These are phyloP conservation scores for Ammodytes dubius DNA, from an alignment of 2,113 vertebrate genomes.

Conservation along the genomic window DNA sequence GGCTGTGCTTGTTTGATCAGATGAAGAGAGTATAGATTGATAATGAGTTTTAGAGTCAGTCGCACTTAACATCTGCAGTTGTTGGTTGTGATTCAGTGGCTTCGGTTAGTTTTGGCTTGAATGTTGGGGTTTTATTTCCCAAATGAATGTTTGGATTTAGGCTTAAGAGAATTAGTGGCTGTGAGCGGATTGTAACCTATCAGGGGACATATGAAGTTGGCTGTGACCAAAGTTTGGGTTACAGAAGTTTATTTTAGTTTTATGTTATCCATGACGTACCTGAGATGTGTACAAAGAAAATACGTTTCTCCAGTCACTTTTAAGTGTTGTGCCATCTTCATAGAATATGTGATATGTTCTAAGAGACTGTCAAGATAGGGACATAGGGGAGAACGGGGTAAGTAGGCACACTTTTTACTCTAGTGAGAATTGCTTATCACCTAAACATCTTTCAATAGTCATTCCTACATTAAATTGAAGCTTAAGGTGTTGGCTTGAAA, in stretches of 20 bases:
- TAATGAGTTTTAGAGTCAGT: conserved; percentile 72
- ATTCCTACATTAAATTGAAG: no score
- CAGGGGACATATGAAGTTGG: conserved; percentile 54
- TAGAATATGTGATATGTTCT: background rate
- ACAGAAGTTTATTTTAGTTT: conserved; percentile 29
- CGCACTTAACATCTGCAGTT: conserved; percentile 65
- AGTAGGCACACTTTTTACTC: no score
- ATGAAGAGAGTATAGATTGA: conserved; percentile 73
- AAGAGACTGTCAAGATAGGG: background rate
- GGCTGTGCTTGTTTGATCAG: conserved; percentile 75
- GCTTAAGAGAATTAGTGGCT: conserved; percentile 70
- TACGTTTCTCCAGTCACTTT: background rate
- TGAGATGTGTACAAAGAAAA: background rate
- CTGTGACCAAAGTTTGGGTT: conserved; percentile 51
- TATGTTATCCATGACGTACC: conserved; percentile 7
- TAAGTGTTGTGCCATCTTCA: background rate
- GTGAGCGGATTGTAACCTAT: conserved; percentile 65
- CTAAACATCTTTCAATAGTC: no score
- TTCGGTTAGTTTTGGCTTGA: conserved; percentile 60
- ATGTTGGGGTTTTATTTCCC: conserved; percentile 51
- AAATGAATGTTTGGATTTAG: conserved; percentile 75
- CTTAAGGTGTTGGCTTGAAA: no score
- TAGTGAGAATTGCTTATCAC: no score
- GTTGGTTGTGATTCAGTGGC: conserved; percentile 65
- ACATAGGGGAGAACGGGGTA: no score